These are phyloP conservation scores for Drosophila parabipectinata DNA, from an alignment of 1,140 invertebrate genomes.

Conservation along the genomic window DNA sequence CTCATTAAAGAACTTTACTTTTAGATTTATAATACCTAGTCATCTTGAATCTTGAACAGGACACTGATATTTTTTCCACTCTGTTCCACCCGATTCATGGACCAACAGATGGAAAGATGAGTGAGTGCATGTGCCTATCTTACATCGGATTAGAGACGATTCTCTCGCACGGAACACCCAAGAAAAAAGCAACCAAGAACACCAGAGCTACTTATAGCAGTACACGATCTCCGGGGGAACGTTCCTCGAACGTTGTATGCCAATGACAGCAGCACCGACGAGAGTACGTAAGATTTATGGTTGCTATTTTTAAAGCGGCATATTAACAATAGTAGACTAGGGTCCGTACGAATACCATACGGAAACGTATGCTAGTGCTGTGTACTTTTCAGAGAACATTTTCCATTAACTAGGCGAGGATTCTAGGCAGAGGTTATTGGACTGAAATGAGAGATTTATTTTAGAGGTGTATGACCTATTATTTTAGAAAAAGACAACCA, in stretches of 20 bases:
- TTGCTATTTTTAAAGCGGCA: constrained; percentile 78
- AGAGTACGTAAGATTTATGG: constrained; percentile 74
- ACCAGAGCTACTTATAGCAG: constrained; percentile 4
- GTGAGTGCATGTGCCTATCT: constrained; percentile 67
- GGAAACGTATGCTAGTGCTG: not conserved
- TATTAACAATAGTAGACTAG: constrained; percentile 71
- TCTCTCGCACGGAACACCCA: constrained; percentile 17
- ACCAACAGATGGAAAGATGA: constrained; percentile 50
- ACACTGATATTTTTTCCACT: constrained; percentile 4
- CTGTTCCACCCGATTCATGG: constrained; percentile 16
- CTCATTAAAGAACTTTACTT: too few relatives aligned
- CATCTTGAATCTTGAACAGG: not conserved
- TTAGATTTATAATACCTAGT: too few relatives aligned
- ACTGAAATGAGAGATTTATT: not conserved
- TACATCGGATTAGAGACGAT: constrained; percentile 44
- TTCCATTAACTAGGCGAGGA: too few relatives aligned
- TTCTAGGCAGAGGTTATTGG: constrained; percentile 30
- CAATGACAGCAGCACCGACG: constrained; percentile 43
- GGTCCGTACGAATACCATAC: constrained; percentile 29
- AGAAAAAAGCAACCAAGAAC: constrained; percentile 4
- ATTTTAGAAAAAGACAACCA: too few relatives aligned
- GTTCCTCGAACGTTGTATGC: constrained; percentile 49
- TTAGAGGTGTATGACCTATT: too few relatives aligned
- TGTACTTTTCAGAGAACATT: too few relatives aligned
- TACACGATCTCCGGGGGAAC: constrained; percentile 35